These are phyloP conservation scores for Coelopa frigida DNA, from an alignment of 1,140 invertebrate species.

Conservation along the genomic window DNA sequence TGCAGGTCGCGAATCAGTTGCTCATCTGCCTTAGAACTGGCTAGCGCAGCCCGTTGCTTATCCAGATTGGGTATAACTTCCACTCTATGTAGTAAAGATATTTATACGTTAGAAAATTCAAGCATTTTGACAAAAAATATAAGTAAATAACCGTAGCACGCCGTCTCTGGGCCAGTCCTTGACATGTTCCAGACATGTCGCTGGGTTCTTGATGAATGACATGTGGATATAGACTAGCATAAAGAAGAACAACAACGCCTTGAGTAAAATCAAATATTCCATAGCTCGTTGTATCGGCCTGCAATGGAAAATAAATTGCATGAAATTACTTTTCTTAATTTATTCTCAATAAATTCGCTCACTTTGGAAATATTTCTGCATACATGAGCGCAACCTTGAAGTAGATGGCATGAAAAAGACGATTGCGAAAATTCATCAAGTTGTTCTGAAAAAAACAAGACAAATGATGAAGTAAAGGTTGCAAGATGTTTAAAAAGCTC, in stretches of 20 bases:
- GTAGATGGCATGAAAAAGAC: constrained; percentile 93
- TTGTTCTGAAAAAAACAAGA: constrained; percentile 54
- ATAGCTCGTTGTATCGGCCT: constrained; percentile 76
- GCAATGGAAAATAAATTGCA: constrained; percentile 9
- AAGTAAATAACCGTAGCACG: constrained; percentile 58
- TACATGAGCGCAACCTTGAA: constrained; percentile 86
- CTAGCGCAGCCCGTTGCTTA: constrained; percentile 71
- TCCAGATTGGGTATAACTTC: constrained; percentile 85
- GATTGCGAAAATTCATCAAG: constrained; percentile 77
- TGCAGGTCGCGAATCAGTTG: constrained; percentile 24
- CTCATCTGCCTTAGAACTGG: constrained; percentile 48
- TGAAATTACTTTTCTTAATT: too few species aligned
- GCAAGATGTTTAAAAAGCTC: background rate
- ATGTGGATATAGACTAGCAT: constrained; percentile 92
- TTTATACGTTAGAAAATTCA: background rate
- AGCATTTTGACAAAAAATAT: background rate
- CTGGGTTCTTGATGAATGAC: constrained; percentile 85
- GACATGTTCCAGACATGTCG: constrained; percentile 87
- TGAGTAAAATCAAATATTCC: constrained; percentile 84
- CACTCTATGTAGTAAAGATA: constrained; percentile 48
- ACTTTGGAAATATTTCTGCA: constrained; percentile 72
- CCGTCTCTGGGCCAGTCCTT: constrained; percentile 92
- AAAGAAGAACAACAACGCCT: constrained; percentile 84
- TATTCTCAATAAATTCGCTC: constrained; percentile 12
- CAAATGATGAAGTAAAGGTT: constrained; percentile 4